Evolutionary conservation across 2,113 vertebrate genomes (phyloP).

Genomic region (Zeus faber): DNA sequence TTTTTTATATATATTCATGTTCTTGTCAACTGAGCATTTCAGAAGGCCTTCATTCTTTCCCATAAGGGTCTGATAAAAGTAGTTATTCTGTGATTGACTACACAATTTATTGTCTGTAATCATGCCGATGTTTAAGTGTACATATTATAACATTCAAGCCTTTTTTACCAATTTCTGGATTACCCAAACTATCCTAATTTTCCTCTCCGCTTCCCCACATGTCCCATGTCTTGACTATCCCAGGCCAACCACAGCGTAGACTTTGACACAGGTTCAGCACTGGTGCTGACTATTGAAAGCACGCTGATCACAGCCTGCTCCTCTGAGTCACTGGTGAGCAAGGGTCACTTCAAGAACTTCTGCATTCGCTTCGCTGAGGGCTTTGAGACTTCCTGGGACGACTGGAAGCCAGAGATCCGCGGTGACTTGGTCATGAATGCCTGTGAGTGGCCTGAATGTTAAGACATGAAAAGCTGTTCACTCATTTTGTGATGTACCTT

Average conservation of each 20-base stretch:
- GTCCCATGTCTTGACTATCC: conserved; percentile 10
- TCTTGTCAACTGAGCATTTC: no score
- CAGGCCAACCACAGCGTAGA: conserved; percentile 92
- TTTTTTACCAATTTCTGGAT: no score
- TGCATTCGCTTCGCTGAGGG: conserved; percentile 98
- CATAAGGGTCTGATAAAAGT: no score
- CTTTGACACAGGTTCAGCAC: conserved; percentile 91
- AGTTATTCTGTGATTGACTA: no score
- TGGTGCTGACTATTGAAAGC: conserved; percentile 98
- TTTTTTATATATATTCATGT: no score
- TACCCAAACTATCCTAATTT: no score
- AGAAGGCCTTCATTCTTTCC: no score
- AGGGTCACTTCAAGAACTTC: conserved; percentile 99
- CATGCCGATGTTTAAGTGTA: no score
- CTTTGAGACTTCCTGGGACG: conserved; percentile 97
- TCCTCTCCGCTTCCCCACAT: neutral
- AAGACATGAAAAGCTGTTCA: neutral
- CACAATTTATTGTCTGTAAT: no score
- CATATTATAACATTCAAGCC: no score
- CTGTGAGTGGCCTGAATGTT: conserved; percentile 79
- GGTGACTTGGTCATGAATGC: conserved; percentile 96
- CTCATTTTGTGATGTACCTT: no score
- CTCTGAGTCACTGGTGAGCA: conserved; percentile 96
- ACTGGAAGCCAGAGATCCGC: conserved; percentile 95
- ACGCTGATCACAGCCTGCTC: conserved; percentile 98